Evolutionary conservation across 1,140 invertebrate species (phyloP).

Genomic region (Leptopilina clavipes): DNA sequence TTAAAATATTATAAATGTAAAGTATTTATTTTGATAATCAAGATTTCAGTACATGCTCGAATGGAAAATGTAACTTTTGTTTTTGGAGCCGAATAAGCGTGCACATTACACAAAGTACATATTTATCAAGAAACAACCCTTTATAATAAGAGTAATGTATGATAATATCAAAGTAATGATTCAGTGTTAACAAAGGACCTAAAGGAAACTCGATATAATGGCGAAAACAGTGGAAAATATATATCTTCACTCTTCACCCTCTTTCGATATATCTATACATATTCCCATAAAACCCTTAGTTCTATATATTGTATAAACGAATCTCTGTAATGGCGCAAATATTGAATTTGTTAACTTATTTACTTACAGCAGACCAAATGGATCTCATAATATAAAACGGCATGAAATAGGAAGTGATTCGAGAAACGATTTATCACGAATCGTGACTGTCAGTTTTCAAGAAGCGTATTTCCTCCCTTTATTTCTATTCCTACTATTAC

Average conservation of each 20-base stretch:
- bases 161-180: conserved; percentile 13
- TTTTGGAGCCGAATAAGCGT: background rate
- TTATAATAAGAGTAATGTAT: conserved; percentile 2
- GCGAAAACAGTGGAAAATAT: background rate
- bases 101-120: conserved; percentile 7
- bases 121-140: conserved; percentile 4
- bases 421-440: background rate
- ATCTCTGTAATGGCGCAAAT: conserved; percentile 4
- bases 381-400: background rate
- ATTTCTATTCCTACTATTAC: background rate
- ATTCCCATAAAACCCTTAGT: too few species aligned
- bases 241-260: background rate
- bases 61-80: too few species aligned
- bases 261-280: background rate
- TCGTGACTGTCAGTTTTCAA: conserved; percentile 16
- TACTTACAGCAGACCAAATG: conserved; percentile 3
- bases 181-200: background rate
- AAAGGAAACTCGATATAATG: conserved; percentile 3
- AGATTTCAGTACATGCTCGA: too few species aligned
- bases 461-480: background rate
- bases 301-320: background rate
- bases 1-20: too few species aligned
- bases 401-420: conserved; percentile 16
- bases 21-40: too few species aligned
- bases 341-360: conserved; percentile 27